Base-by-base conservation (phyloP, 2,888 invertebrate species). In the Dione juno region DNA sequence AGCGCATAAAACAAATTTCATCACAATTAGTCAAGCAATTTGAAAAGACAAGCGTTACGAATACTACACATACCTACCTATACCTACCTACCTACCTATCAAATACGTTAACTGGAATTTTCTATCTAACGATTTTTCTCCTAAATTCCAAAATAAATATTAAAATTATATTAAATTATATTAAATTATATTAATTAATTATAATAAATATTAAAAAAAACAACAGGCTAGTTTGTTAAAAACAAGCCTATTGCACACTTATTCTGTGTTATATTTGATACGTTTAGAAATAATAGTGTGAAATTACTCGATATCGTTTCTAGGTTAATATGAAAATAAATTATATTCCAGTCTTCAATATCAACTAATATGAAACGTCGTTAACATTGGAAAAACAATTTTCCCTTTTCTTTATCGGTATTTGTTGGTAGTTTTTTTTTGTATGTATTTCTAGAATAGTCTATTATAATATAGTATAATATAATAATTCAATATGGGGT, bases 311-410 rank as follows among this genome's bases (percentile, higher is more conserved):
- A 66, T 66, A 69, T 43, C 52, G 57, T 63, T 63, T 69, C 50
- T 72, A 66, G 72, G 72, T 66, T 72, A 72, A 72, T 69, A 63
- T 19, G 66, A 72, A 72, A 69, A 66, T 41, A 66, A 69, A 69
- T 69, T 67, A 50, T 37, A 13, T 21, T 43, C 11, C 11, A 10
- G 41, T 43, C 21, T 59, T 43, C 43, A 43, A 28, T 21, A 14
- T 35, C 28, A n/a, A 50, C 14, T 64, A 64, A 64, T 50, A 14
- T 16, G 35, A 37, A 64, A 50, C 8, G 63, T 64, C 63, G 50
- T 64, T 28, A 45, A 41, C n/a, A 43, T 21, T 43, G 41, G 14
- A 59, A 59, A 28, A 59, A 41, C 41, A 43, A 9, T 59, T 40
- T 59, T 59, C 19, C 28, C 5, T 28, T 59, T 21, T 40, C 3